Percentiles rank a stretch among this genome's conserved stretches.
Evolutionary conservation across 2,113 vertebrate genomes (phyloP).

Genomic region (Carlito syrichta): DNA sequence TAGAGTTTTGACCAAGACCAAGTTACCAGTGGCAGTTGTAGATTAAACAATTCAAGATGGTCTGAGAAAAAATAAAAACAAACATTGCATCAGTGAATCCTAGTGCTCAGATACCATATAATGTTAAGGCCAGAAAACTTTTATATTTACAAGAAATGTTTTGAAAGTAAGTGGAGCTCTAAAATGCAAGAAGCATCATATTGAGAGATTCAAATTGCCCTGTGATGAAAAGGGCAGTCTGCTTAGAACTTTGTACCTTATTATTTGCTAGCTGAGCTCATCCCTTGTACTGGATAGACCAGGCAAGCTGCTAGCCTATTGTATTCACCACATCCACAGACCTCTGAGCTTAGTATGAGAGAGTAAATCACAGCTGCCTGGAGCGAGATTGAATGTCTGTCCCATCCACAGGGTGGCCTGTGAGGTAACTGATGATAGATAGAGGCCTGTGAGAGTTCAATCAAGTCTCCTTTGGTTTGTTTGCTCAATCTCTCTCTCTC

Average conservation of each 20-base stretch:
- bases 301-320: not conserved
- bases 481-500: too few species aligned
- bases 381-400: too few species aligned
- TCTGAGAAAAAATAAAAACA: not conserved
- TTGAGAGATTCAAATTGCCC: not conserved
- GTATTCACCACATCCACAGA: not conserved
- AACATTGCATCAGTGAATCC: not conserved
- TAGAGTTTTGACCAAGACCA: not conserved
- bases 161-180: conserved; percentile 13
- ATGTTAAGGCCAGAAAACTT: conserved; percentile 16
- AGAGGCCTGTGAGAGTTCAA: not conserved
- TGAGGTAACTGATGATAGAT: not conserved
- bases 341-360: not conserved
- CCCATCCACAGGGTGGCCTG: not conserved
- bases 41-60: not conserved
- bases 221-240: not conserved
- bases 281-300: not conserved
- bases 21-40: not conserved
- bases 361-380: not conserved
- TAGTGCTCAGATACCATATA: not conserved
- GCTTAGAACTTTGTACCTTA: not conserved
- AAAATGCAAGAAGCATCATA: not conserved
- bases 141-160: conserved; percentile 14
- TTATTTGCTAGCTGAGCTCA: not conserved
- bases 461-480: not conserved